A percentile compares a stretch with the other conserved stretches of the same genome.
phyloP scores from a whole-genome alignment of 2,797 vertebrate genomes.

The Scleropages formosus region DNA sequence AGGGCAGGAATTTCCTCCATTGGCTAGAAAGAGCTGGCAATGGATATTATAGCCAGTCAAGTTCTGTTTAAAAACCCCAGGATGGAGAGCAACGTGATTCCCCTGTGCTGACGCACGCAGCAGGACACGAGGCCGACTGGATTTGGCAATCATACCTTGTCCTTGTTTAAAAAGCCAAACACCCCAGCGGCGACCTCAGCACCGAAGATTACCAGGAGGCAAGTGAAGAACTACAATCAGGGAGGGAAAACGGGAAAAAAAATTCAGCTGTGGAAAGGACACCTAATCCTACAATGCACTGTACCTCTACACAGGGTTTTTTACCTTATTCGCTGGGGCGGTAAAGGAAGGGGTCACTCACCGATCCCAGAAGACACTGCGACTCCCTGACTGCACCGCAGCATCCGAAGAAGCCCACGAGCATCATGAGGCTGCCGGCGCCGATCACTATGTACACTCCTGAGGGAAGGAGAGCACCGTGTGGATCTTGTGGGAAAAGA shows the following conservation, averaged over 20 bases:
- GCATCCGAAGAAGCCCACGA: conserved; percentile 94
- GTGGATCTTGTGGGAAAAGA: too few relatives aligned
- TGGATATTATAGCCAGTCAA: too few relatives aligned
- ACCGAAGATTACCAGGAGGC: conserved; percentile 92
- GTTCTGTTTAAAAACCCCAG: background rate
- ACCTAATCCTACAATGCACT: too few relatives aligned
- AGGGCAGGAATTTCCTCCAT: too few relatives aligned
- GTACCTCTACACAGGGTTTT: background rate
- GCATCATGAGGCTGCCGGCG: conserved; percentile 86
- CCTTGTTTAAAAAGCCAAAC: conserved; percentile 90
- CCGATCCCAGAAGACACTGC: conserved; percentile 90
- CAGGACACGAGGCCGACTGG: background rate
- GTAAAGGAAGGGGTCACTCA: conserved; percentile 59
- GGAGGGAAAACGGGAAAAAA: conserved; percentile 31
- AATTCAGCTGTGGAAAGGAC: background rate
- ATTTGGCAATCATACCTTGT: conserved; percentile 62
- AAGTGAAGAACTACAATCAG: conserved; percentile 85
- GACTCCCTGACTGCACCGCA: conserved; percentile 92
- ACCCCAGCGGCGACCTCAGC: conserved; percentile 90
- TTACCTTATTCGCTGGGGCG: too few relatives aligned
- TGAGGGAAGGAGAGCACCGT: conserved; percentile 50
- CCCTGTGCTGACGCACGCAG: too few relatives aligned
- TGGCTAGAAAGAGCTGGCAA: too few relatives aligned
- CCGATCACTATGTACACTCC: conserved; percentile 90
- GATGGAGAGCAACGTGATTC: background rate